Base-by-base conservation (phyloP, 2,888 invertebrate species). In the Acanthoscelides obtectus region DNA sequence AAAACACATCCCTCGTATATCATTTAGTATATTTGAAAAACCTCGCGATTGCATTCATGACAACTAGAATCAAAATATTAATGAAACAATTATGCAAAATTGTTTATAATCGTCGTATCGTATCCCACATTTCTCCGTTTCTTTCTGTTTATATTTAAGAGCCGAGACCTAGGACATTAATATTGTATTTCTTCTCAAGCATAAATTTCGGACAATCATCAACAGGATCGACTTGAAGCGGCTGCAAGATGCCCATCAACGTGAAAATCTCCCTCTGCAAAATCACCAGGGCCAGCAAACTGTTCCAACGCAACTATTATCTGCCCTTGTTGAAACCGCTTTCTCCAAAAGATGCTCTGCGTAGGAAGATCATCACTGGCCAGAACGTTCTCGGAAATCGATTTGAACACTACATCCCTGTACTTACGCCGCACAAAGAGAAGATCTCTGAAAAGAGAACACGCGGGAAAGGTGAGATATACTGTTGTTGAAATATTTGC, bases 231-330 rank as follows among this genome's bases (percentile, higher is more conserved):
- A 72, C 69, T 71, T 64, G 12, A 68, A 72, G 63, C 70, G 27
- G 71, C 66, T 65, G 67, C 72, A 73, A 74, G 69, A 84, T 84
- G 84, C 82, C 83, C 12, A 81, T 85, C 72, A 84, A 84, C 77
- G 83, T 84, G 25, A 85, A 85, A 76, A 83, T 85, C 71, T 85
- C 84, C 79, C 92, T 91, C 83, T 94, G 94, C 85, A 91, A 93
- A 84, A 94, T 94, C 79, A 94, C 94, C 72, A 92, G 93, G 78
- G 91, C 91, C 83, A 92, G 93, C 85, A 89, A 92, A 78, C 92
- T 92, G 79, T 89, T 94, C 80, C 94, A 94, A 72, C 92, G 93
- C 82, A 93, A 94, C 69, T 93, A 94, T 84, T 94, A 94, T 83
- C 92, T 94, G 81, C 94, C 94, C 65, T 87, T 94, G 67, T 87